Base-by-base conservation (phyloP, 2,113 vertebrate species). In the Saimiri boliviensis region DNA sequence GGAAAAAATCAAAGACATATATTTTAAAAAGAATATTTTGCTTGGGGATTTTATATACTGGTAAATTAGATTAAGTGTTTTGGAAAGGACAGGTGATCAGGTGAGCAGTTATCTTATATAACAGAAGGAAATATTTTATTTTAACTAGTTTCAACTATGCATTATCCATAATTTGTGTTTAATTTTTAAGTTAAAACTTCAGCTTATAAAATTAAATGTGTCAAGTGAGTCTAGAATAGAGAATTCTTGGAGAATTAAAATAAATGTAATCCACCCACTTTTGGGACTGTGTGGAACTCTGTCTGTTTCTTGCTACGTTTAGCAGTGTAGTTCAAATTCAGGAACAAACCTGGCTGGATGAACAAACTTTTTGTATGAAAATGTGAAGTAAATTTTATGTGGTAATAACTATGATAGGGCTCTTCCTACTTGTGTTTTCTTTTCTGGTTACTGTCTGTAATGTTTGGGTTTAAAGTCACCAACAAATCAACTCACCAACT, bases 91-190 rank as follows among this genome's bases (percentile, higher is more conserved):
- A 54, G 35, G 54, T 56, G 32, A 71, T 93, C 56, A 85, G n/a
- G 45, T 32, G 23, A 49, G 6, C 14, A 73, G 68, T 80, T 63
- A 52, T 27, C 32, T 94, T 58, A 81, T 2, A 11, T 77, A 23
- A 40, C 25, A 60, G 73, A 73, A 84, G 11, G 25, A 79, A 80
- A 56, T 5, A 40, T 16, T 70, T 60, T 58, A 23, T 82, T 95
- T 97, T 60, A 91, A 42, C 32, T 81, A 68, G 32, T 76, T 97
- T 88, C 56, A 63, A 68, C 84, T 84, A 63, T 85, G 12, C 40
- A 45, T 37, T 40, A 56, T 23, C 17, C 52, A 30, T 76, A 71
- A 68, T 86, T 86, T 66, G 23, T 88, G 1, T 47, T 96, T 93
- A 49, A 83, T 60, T 68, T 91, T 19, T 68, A 81, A 89, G 52